Base-by-base conservation (phyloP, 2,797 vertebrate genomes). In the Oophaga sylvatica region DNA sequence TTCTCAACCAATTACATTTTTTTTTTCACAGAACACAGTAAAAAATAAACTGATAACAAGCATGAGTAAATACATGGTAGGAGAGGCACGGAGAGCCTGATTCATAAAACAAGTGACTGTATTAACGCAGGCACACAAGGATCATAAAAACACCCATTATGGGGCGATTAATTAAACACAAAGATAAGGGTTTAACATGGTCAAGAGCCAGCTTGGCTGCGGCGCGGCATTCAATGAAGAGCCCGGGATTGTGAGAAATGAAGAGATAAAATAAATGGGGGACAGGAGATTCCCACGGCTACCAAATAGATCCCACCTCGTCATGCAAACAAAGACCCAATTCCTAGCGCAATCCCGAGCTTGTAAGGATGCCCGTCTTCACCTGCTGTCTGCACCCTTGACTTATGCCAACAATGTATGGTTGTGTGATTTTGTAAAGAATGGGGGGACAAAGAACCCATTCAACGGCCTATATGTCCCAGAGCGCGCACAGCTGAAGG, bases 11-110 rank as follows among this genome's bases (percentile, higher is more conserved):
- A 96, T 95, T 93, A 97, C 96, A 96, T 76, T 84, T 57, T 84
- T 63, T 77, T 77, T 95, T 96, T 96, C 94, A 95, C 94, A 95
- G 94, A 96, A 95, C 95, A 95, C 94, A 96, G 94, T 94, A 92
- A 95, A 87, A 84, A 95, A 94, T 94, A 94, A 96, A 94, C 95
- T 94, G 94, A 93, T 95, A 92, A 88, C 59, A 87, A 92, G 95
- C 95, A 95, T 95, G 96, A 94, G 96, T 96, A 96, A 96, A 95
- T 96, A 96, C 95, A 96, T 95, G 95, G 94, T 93, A 94, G 93
- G 93, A 95, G 95, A 95, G 95, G 95, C 95, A 95, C 94, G 92
- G 94, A 93, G 94, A 95, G 94, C 95, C 95, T 94, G 93, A 94
- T 93, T 95, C 95, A 95, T 94, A 94, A 94, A 94, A 93, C 84